Base-by-base conservation (phyloP, 1,140 invertebrate genomes). In the Chymomyza costata region DNA sequence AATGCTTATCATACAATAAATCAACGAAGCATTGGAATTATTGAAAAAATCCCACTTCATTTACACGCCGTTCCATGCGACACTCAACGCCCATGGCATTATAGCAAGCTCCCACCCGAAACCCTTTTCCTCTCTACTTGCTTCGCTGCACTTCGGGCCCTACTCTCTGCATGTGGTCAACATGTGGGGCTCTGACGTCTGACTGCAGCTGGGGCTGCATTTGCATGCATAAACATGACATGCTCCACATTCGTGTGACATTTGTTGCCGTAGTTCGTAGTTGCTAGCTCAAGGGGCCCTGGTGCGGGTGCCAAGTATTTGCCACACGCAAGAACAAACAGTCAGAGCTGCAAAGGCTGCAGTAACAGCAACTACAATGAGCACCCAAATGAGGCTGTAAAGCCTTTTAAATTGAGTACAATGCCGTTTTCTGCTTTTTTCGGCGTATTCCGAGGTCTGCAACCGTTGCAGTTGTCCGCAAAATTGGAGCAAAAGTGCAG, bases 191-290 rank as follows among this genome's bases (percentile, higher is more conserved):
- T 3, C 21, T 25, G 21, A 8, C 21, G 21, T 8, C 21, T 25
- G n/a, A n/a, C n/a, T 28, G 5, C 25, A 28, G 10, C 5, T 6
- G 10, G 10, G 43, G 46, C 31, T 51, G 60, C 67, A 71, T 66
- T 65, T 66, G 51, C 71, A 78, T 71, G 51, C 61, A 69, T 43
- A 61, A 63, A 78, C 51, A 78, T 70, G 71, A 70, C 73, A 61
- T 76, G 71, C 71, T 78, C 71, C 73, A 76, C 62, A 78, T 76
- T 76, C 54, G 57, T 64, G 66, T 66, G 71, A 70, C 71, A 76
- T 78, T 76, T 64, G 30, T 46, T 55, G 32, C 43, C 28, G 21
- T 28, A 37, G 45, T 16, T 19, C 11, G 3, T 3, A 3, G 8
- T 8, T 5, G 3, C 8, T 25, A 8, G 21, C 21, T 25, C 21